Base-by-base conservation (phyloP, 2,113 vertebrate species). In the Synodontis membranacea region DNA sequence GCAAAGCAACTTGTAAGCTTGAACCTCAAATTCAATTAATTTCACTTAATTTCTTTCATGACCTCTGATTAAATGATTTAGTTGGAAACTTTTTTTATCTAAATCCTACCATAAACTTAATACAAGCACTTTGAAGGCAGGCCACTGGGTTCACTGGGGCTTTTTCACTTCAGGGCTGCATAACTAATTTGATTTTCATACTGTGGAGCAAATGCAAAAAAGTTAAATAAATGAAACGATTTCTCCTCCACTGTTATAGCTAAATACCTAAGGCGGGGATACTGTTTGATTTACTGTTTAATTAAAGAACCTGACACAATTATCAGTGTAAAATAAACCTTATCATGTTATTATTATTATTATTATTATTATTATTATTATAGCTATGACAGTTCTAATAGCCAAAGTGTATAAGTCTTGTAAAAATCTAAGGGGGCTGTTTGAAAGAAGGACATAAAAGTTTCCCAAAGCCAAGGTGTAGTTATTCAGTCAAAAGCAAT, bases 101-200 rank as follows among this genome's bases (percentile, higher is more conserved):
- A 64, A 64, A 14, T 68, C 39, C 39, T 37, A 19, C 17, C 9
- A 21, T 19, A 19, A 34, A 37, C 2, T 2, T 42, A 60, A 19
- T 23, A 25, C 15, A 17, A 80, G n/a, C 76, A 58, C 37, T 81
- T 60, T 39, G 37, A 39, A 81, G 79, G 50, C 50, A 10, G 48
- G n/a, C 12, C 23, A 54, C 78, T 54, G 34, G 78, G 48, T 80
- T 80, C 17, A 56, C 4, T 37, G 50, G 19, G 34, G 54, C 23
- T 42, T 60, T 60, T 56, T 58, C 5, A 62, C 37, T 64, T 28
- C 25, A 39, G 80, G 25, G 37, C 50, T 81, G 37, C 34, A 39
- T 50, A 60, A 81, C 39, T 82, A 28, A 82, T 44, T 82, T 15
- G 42, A 76, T 17, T 76, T 76, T 76, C 28, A 62, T 42, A 9